Base-by-base conservation (phyloP, 2,888 invertebrate genomes). In the Spisula subtruncata region DNA sequence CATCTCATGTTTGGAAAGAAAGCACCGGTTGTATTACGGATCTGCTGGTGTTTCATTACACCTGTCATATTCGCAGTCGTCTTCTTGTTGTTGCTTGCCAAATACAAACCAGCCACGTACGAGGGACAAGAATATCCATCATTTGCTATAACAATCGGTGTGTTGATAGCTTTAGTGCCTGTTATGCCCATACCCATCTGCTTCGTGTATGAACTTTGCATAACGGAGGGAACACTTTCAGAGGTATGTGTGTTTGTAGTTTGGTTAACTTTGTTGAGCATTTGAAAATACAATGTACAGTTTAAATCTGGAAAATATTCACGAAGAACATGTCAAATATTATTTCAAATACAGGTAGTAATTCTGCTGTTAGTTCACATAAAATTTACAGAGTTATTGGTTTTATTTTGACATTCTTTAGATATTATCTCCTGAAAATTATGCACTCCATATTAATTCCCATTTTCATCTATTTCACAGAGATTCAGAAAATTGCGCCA, bases 21-120 rank as follows among this genome's bases (percentile, higher is more conserved):
- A 14, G 89, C 88, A 6, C 93, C 93, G 16, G 66, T 89, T 18
- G 4, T 88, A 18, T 51, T 91, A n/a, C 81, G 93, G 0, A 48
- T 93, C 10, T 90, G 90, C 54, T 91, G 93, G 93, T 93, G 93
- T 66, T 56, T 93, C 32, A 82, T 90, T 0, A 90, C 93, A 8
- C 93, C 91, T 0, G 8, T 80, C 16, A 81, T 81, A n/a, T 83
- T 92, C 48, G 71, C 90, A 35, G 51, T 87, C 32, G 81, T 89
- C 25, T 89, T 90, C 54, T 56, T 92, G 14, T 71, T 87, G 32
- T 81, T 92, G 25, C 29, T 90, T 29, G 35, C 29, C 10, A 82
- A 79, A n/a, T 92, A 92, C 66, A 54, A 92, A 54, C 71, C 86
- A 20, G 90, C 85, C 2, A 89, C 89, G 1, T 92, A 92, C 85